Percentiles rank a stretch among this genome's conserved stretches.
Conservation (phyloP, 2,888 invertebrate genomes). For the Thera obeliscata region DNA sequence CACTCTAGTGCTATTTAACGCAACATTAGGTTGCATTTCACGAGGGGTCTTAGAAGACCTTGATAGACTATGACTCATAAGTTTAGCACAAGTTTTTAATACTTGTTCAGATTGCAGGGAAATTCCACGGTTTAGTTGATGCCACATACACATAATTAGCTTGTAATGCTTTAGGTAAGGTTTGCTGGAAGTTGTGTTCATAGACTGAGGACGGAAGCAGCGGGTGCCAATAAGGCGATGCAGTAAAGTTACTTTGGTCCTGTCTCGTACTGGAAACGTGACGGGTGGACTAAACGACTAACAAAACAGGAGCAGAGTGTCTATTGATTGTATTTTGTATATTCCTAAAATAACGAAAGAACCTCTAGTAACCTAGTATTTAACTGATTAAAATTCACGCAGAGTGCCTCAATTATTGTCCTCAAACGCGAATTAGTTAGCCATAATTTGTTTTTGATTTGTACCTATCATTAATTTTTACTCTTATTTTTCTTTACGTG, state of each 20-base stretch:
- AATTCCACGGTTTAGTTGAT: slow-evolving; percentile 76
- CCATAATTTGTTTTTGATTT: slow-evolving; percentile 75
- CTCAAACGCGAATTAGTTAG: slow-evolving; percentile 75
- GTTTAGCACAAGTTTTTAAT: slow-evolving; percentile 17
- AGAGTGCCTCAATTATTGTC: slow-evolving; percentile 82
- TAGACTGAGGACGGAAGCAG: slow-evolving; percentile 70
- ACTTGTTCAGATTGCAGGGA: slow-evolving; percentile 53
- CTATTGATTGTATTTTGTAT: slow-evolving; percentile 67
- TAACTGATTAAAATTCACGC: slow-evolving; percentile 78
- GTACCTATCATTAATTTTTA: slow-evolving; percentile 64
- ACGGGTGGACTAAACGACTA: slow-evolving; percentile 30
- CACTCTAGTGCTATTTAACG: slow-evolving; percentile 3
- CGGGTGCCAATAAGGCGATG: slow-evolving; percentile 27
- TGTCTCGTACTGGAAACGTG: slow-evolving; percentile 34
- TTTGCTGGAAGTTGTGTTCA: slow-evolving; percentile 83
- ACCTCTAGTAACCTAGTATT: slow-evolving; percentile 64
- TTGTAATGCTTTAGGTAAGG: slow-evolving; percentile 83
- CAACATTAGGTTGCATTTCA: slow-evolving; percentile 2
- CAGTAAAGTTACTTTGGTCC: slow-evolving; percentile 43
- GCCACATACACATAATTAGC: slow-evolving; percentile 82
- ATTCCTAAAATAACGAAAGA: slow-evolving; percentile 64
- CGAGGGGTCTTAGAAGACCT: background rate
- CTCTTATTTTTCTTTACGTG: slow-evolving; percentile 66
- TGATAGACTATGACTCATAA: background rate
- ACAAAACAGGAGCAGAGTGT: slow-evolving; percentile 38